Evolutionary conservation across 37 sponge, comb jelly and placozoan species (phyloP).

Genomic region (Hexactinellida sp.): DNA sequence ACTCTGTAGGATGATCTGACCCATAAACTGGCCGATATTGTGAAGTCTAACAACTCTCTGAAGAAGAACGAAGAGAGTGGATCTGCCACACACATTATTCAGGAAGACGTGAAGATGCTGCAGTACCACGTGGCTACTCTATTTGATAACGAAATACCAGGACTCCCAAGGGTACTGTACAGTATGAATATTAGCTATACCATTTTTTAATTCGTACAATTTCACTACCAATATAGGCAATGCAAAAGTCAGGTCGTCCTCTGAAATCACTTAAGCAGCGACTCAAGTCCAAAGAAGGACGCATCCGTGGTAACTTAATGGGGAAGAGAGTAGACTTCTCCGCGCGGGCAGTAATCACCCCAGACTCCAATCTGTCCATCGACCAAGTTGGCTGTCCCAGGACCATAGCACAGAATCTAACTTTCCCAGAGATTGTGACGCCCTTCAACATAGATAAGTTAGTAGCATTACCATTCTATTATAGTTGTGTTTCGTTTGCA

Average conservation of each 20-base stretch:
- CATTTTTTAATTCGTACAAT: not conserved
- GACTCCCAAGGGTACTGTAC: slow-evolving; percentile 57
- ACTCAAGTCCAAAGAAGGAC: slow-evolving; percentile 94
- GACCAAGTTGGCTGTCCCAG: slow-evolving; percentile 95
- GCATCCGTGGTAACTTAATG: slow-evolving; percentile 97
- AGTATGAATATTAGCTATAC: not conserved
- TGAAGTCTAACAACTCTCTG: slow-evolving; percentile 92
- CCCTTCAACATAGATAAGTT: slow-evolving; percentile 95
- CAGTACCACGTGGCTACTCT: slow-evolving; percentile 96
- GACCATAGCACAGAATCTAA: slow-evolving; percentile 91
- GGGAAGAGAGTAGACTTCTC: slow-evolving; percentile 99
- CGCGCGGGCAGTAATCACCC: slow-evolving; percentile 96
- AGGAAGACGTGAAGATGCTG: slow-evolving; percentile 89
- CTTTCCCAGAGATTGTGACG: slow-evolving; percentile 94
- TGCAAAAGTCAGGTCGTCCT: slow-evolving; percentile 81
- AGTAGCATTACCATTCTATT: not conserved
- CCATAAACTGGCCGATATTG: slow-evolving; percentile 94
- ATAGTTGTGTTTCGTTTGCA: too few species aligned
- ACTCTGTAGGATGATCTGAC: slow-evolving; percentile 81
- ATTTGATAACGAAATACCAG: slow-evolving; percentile 93
- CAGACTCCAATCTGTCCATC: slow-evolving; percentile 87
- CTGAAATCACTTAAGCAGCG: slow-evolving; percentile 94
- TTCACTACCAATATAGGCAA: slow-evolving; percentile 39
- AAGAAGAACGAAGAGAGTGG: slow-evolving; percentile 89
- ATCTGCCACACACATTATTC: slow-evolving; percentile 91